These are phyloP conservation scores for Chiloscyllium plagiosum DNA, from an alignment of 2,113 vertebrate species.

Conservation along the genomic window DNA sequence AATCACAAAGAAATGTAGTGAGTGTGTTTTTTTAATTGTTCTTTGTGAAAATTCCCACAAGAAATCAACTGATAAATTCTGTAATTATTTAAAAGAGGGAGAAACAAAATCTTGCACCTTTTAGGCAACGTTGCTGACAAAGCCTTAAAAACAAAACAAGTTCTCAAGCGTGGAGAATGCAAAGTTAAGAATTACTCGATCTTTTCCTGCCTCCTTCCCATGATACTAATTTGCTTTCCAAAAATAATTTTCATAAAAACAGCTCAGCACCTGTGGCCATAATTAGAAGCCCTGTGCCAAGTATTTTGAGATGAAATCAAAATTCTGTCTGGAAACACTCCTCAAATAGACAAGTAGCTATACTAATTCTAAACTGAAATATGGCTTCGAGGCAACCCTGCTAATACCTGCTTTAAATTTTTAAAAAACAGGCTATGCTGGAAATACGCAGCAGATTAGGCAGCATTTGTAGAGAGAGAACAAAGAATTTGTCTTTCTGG, in stretches of 20 bases:
- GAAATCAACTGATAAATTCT: not conserved
- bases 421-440: not conserved
- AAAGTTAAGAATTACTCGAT: not conserved
- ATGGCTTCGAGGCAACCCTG: too few species aligned
- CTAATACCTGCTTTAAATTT: not conserved
- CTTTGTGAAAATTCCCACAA: not conserved
- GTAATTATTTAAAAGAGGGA: not conserved
- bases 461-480: too few species aligned
- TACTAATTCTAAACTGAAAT: not conserved
- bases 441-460: not conserved
- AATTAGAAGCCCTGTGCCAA: too few species aligned
- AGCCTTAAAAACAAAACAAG: not conserved
- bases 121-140: not conserved
- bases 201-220: not conserved
- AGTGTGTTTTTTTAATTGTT: not conserved
- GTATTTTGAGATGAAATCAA: not conserved
- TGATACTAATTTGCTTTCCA: not conserved
- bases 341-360: not conserved
- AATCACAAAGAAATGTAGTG: not conserved
- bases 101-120: not conserved
- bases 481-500: too few species aligned
- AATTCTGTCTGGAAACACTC: not conserved
- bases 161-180: not conserved
- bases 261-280: not conserved
- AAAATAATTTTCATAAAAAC: not conserved